Base-by-base conservation (phyloP, 2,888 invertebrate genomes). In the Oxystoma pomonae region DNA sequence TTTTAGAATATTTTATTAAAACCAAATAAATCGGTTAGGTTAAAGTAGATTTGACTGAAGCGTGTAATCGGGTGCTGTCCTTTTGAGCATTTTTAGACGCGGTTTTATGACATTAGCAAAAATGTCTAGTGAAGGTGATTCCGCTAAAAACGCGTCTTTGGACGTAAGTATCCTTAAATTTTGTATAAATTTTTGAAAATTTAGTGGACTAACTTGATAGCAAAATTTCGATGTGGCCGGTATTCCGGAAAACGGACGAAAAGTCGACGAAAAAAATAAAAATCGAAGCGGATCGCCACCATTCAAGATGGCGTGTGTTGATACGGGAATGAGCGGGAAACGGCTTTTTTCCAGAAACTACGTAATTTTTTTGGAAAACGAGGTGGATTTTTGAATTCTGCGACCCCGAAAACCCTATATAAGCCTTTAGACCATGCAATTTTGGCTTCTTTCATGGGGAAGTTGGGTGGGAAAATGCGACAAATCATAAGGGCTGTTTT, bases 51-150 rank as follows among this genome's bases (percentile, higher is more conserved):
- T 35, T 35, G 35, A 35, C 3, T 35, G 5, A 12, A 35, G 35
- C 12, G 35, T 35, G 35, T 3, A 35, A 35, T 12, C 35, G 35
- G 12, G 35, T 12, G 35, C 35, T 35, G 12, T 12, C 12, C 35
- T 35, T 35, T 35, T 35, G 35, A 12, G 35, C 35, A 35, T 35
- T 35, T 35, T 73, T 76, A 74, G 78, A 78, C 77, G 78, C 78
- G 77, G 77, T 76, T 66, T 73, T 71, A 72, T 74, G 77, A 75
- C 74, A 75, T 75, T 73, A 73, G 70, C 76, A 73, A 35, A 35
- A 35, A 81, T 81, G 81, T 80, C 81, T 71, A 78, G 77, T 69
- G 80, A 80, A 73, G 77, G 78, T 71, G 80, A 80, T 77, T 79
- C 78, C 70, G 72, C 76, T 63, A 80, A 80, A 78, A 77, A 75